phyloP scores from a whole-genome alignment of 2,888 invertebrate genomes.

The Dyspetes luteomarginatus region DNA sequence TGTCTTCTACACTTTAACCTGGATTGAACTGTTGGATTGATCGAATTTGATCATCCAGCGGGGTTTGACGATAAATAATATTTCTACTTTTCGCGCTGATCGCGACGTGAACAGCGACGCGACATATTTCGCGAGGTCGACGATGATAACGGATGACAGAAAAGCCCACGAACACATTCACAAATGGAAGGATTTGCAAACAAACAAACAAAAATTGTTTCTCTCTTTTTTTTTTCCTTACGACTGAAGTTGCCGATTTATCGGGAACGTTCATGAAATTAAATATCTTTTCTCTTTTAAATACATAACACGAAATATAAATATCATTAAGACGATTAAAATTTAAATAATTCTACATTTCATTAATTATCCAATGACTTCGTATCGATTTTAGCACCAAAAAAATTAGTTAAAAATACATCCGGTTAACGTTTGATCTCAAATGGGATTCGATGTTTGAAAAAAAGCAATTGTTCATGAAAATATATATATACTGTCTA shows the following conservation, averaged over 20 bases:
- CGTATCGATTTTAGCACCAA: too few relatives aligned
- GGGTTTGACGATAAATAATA: slow-evolving; percentile 6
- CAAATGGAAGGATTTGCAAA: slow-evolving; percentile 2
- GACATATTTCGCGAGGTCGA: slow-evolving; percentile 45
- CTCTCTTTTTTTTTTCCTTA: not conserved
- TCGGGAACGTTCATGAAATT: not conserved
- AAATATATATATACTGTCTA: too few relatives aligned
- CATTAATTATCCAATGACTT: too few relatives aligned
- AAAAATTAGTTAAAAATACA: too few relatives aligned
- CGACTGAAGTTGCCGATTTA: slow-evolving; percentile 44
- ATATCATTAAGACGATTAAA: too few relatives aligned
- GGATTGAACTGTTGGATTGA: not conserved
- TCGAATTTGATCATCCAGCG: not conserved
- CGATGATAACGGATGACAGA: slow-evolving; percentile 31
- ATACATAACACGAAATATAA: too few relatives aligned
- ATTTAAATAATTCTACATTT: too few relatives aligned
- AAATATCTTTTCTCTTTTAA: too few relatives aligned
- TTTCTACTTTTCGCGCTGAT: slow-evolving; percentile 38
- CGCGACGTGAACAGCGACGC: slow-evolving; percentile 52
- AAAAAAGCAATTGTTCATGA: too few relatives aligned
- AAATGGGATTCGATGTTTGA: too few relatives aligned
- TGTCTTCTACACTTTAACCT: not conserved
- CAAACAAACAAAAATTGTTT: slow-evolving; percentile 41
- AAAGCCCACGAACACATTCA: slow-evolving; percentile 4
- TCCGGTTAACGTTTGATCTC: too few relatives aligned